These are phyloP conservation scores for Nomada ruficornis DNA, from an alignment of 2,888 invertebrate genomes.

Conservation along the genomic window DNA sequence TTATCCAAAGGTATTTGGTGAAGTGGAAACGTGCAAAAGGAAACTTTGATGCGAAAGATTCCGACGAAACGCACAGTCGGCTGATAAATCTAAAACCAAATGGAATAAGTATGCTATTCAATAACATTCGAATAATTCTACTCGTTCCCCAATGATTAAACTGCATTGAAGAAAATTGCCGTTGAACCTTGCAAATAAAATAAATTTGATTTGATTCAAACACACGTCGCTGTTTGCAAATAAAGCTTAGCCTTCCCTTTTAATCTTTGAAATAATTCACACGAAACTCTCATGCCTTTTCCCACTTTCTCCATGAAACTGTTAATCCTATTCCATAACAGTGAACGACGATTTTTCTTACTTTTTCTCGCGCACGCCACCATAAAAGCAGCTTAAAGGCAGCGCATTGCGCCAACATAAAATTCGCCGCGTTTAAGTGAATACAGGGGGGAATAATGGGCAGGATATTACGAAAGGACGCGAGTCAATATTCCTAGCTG, in stretches of 20 bases:
- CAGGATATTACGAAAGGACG: conserved; percentile 22
- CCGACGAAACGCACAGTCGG: not conserved
- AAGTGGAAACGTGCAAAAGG: not conserved
- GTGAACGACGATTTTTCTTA: conserved; percentile 9
- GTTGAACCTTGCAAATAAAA: too few relatives aligned
- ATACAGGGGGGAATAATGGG: conserved; percentile 21
- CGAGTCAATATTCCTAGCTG: conserved; percentile 18
- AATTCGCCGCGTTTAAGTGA: conserved; percentile 16
- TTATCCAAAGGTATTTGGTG: conserved; percentile 10
- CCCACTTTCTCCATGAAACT: not conserved
- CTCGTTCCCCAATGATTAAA: not conserved
- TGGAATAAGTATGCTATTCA: not conserved
- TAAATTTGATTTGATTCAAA: not conserved
- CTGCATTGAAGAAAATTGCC: not conserved
- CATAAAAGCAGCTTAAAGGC: conserved; percentile 16
- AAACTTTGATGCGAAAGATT: conserved; percentile 11
- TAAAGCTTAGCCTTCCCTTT: not conserved
- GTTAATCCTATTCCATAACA: not conserved
- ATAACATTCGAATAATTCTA: too few relatives aligned
- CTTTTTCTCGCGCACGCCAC: not conserved
- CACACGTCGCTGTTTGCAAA: not conserved
- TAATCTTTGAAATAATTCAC: not conserved
- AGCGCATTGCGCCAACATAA: not conserved
- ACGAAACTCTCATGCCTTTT: not conserved
- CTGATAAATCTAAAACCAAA: not conserved